phyloP scores from a whole-genome alignment of 2,888 invertebrate genomes.

The Isoperla grammatica region DNA sequence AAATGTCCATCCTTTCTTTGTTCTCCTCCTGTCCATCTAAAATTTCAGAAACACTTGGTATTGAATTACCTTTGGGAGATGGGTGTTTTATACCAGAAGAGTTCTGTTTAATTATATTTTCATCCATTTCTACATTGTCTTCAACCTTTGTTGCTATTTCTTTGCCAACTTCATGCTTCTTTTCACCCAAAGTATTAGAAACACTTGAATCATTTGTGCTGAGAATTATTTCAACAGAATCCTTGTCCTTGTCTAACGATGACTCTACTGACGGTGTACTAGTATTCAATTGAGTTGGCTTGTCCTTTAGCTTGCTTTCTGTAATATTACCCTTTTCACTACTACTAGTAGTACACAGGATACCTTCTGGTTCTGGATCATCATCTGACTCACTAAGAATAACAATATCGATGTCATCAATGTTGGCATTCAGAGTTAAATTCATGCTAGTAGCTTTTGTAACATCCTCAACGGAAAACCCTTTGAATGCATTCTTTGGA shows the following conservation, averaged over 20 bases:
- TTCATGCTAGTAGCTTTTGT: not conserved
- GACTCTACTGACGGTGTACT: not conserved
- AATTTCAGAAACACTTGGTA: too few species aligned
- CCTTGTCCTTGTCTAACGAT: not conserved
- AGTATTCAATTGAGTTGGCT: constrained; percentile 18
- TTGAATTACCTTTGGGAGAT: too few species aligned
- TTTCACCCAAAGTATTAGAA: not conserved
- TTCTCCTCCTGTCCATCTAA: too few species aligned
- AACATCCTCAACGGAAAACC: not conserved
- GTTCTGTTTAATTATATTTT: too few species aligned
- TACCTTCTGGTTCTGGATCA: constrained; percentile 20
- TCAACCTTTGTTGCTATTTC: not conserved
- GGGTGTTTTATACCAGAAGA: too few species aligned
- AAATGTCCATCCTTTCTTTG: too few species aligned
- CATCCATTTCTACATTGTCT: not conserved
- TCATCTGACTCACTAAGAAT: constrained; percentile 9
- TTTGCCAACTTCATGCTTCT: not conserved
- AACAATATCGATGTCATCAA: not conserved
- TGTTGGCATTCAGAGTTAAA: not conserved
- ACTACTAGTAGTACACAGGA: too few species aligned
- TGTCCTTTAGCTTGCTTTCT: constrained; percentile 20
- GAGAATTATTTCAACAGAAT: not conserved
- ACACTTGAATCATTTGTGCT: not conserved
- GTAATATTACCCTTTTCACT: constrained; percentile 27
- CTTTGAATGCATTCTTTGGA: not conserved